These are phyloP conservation scores for Temnothorax curvispinosus DNA, from an alignment of 1,140 invertebrate species.

Conservation along the genomic window DNA sequence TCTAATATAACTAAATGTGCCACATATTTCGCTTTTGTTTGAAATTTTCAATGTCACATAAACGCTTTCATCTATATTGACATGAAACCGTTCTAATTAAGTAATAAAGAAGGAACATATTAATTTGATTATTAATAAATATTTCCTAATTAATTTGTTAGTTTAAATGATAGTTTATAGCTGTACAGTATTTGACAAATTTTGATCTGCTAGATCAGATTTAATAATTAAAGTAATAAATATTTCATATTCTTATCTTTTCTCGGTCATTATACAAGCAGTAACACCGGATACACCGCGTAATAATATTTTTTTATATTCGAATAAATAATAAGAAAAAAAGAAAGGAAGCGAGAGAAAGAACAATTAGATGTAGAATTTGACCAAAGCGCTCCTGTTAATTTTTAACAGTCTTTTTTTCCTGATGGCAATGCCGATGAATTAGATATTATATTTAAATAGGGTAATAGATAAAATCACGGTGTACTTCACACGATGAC, in stretches of 20 bases:
- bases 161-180: not conserved
- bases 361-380: not conserved
- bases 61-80: not conserved
- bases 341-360: not conserved
- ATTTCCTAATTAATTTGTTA: not conserved
- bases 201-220: constrained; percentile 8
- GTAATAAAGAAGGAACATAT: not conserved
- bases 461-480: not conserved
- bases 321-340: not conserved
- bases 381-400: not conserved
- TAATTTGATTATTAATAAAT: constrained; percentile 3
- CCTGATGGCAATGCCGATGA: not conserved
- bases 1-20: not conserved
- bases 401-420: not conserved
- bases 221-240: not conserved
- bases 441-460: constrained; percentile 39
- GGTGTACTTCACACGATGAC: constrained; percentile 27
- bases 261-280: not conserved
- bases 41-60: constrained; percentile 25
- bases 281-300: not conserved
- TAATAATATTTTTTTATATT: not conserved
- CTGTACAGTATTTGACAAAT: not conserved
- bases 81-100: not conserved
- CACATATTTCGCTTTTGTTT: not conserved
- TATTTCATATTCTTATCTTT: not conserved